Conservation (phyloP, 2,888 invertebrate genomes). For the Leistus spinibarbis region DNA sequence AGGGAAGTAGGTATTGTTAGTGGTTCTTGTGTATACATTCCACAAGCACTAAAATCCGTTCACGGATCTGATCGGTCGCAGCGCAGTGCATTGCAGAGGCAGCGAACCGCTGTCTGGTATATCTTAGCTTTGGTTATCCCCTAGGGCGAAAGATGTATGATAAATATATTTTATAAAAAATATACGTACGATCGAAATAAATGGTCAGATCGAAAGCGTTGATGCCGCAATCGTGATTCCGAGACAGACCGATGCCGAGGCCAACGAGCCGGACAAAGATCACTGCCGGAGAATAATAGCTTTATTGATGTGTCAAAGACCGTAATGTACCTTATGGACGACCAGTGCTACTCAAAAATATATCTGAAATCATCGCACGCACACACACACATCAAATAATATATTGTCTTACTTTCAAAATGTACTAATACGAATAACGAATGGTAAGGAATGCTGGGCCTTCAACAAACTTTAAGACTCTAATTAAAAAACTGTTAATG, state of each 20-base stretch:
- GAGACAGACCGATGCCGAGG: constrained; percentile 43
- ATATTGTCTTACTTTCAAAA: too few species aligned
- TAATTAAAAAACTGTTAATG: constrained; percentile 36
- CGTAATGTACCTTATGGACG: constrained; percentile 40
- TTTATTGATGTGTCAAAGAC: constrained; percentile 50
- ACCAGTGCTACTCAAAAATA: constrained; percentile 25
- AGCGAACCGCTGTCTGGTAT: constrained; percentile 1
- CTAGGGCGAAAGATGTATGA: constrained; percentile 52
- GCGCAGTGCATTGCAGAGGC: background rate
- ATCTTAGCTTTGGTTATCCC: constrained; percentile 40
- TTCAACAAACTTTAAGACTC: constrained; percentile 27
- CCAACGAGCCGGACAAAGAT: constrained; percentile 43
- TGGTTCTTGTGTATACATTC: background rate
- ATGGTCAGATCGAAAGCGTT: constrained; percentile 50
- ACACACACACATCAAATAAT: too few species aligned
- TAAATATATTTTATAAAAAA: constrained; percentile 52
- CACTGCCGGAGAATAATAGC: constrained; percentile 46
- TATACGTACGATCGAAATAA: constrained; percentile 53
- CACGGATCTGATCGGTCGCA: background rate
- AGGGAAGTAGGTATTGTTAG: background rate
- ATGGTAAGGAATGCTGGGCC: constrained; percentile 24
- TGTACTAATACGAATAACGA: constrained; percentile 38
- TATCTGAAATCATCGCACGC: too few species aligned
- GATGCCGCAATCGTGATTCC: constrained; percentile 47
- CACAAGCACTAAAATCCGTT: background rate